Evolutionary conservation across 2,113 vertebrate genomes (phyloP).

Genomic region (Laterallus jamaicensis): DNA sequence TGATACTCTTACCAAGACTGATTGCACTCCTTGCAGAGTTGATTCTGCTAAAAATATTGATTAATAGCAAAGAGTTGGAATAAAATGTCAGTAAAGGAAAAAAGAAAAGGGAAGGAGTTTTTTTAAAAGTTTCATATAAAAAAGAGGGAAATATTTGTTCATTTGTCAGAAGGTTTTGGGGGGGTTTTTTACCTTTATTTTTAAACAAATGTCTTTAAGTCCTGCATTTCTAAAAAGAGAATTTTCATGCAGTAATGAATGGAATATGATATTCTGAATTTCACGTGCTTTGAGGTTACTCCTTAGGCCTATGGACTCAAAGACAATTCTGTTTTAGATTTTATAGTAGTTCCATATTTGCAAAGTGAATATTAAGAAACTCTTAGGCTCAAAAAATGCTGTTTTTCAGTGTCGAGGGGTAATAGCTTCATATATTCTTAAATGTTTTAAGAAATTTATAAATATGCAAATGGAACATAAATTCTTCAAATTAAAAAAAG

Average conservation of each 20-base stretch:
- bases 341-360: background rate
- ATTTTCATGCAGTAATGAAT: background rate
- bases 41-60: background rate
- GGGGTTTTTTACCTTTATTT: too few relatives aligned
- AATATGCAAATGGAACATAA: background rate
- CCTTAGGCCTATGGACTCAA: background rate
- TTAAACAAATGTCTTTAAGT: background rate
- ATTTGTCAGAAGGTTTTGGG: background rate
- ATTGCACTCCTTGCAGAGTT: background rate
- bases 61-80: background rate
- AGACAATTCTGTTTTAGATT: constrained; percentile 39
- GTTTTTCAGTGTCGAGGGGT: background rate
- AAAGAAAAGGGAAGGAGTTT: background rate
- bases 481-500: background rate
- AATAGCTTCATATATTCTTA: background rate
- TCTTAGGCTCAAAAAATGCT: background rate
- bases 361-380: background rate
- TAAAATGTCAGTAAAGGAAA: background rate
- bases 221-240: background rate
- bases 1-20: background rate
- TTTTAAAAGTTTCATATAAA: background rate
- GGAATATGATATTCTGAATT: background rate
- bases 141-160: background rate
- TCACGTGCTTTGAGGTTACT: background rate
- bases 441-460: background rate